A percentile compares a stretch with the other conserved stretches of the same genome.
These are phyloP conservation scores for Anarhynchus alexandrinus DNA, from an alignment of 2,113 vertebrate species.

Conservation along the genomic window DNA sequence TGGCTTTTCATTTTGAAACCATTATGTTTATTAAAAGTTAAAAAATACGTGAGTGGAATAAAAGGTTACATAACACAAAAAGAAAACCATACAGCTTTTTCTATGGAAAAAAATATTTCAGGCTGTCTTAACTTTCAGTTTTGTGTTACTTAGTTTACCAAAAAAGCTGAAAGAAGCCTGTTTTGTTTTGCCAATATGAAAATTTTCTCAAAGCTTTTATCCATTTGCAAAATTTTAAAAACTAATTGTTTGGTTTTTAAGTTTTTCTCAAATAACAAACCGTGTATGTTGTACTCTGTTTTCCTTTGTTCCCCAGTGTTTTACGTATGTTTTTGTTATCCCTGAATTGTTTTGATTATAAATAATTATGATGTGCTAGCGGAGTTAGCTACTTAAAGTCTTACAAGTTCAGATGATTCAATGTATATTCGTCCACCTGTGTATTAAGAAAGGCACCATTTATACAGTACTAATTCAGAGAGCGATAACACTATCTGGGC, in stretches of 20 bases:
- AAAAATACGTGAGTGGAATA: not conserved
- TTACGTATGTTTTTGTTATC: not conserved
- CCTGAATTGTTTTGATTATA: not conserved
- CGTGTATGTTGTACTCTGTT: not conserved
- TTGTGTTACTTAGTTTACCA: not conserved
- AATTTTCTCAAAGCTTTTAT: not conserved
- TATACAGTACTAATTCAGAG: not conserved
- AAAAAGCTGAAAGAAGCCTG: rapidly evolving
- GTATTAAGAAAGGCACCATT: not conserved
- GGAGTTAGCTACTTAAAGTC: not conserved
- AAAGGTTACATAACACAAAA: not conserved
- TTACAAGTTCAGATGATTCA: not conserved
- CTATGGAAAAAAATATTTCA: not conserved
- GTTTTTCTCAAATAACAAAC: not conserved
- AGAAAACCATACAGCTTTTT: rapidly evolving
- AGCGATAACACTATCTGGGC: not conserved
- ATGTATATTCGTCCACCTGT: not conserved
- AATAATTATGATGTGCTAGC: not conserved
- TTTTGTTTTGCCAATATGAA: not conserved
- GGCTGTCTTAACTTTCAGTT: not conserved
- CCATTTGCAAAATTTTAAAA: not conserved
- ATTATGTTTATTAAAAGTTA: not conserved
- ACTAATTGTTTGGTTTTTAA: not conserved
- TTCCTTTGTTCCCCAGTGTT: not conserved
- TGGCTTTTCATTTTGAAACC: not conserved